Conservation (phyloP, 2,888 invertebrate species). For the Macrophya annulata region DNA sequence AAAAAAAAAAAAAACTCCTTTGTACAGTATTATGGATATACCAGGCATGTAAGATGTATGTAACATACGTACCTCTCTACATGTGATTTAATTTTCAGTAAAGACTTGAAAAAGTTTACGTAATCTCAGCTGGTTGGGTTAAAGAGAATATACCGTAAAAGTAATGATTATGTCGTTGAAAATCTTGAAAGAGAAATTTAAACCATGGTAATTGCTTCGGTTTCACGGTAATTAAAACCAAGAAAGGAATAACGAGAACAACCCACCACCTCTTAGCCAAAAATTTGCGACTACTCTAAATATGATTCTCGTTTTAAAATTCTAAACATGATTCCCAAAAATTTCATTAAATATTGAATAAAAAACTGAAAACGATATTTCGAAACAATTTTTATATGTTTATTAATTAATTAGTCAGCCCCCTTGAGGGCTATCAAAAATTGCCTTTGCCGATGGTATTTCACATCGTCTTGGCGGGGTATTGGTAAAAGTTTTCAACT, state of each 20-base stretch:
- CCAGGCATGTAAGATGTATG: background rate
- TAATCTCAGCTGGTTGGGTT: background rate
- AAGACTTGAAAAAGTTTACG: constrained; percentile 1
- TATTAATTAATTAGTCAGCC: constrained; percentile 63
- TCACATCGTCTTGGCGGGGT: constrained; percentile 93
- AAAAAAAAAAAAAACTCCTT: too few species aligned
- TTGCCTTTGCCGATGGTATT: constrained; percentile 93
- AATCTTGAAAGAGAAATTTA: background rate
- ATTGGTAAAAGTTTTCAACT: constrained; percentile 97
- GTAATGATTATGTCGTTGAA: background rate
- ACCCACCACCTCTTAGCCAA: too few species aligned
- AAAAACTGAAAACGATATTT: background rate
- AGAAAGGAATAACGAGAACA: background rate
- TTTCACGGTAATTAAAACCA: constrained; percentile 33
- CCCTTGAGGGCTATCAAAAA: constrained; percentile 86
- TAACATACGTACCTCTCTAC: too few species aligned
- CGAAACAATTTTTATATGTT: background rate
- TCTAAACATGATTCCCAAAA: too few species aligned
- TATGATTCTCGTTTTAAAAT: too few species aligned
- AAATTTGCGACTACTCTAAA: background rate
- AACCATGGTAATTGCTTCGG: constrained; percentile 25
- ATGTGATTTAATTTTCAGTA: background rate
- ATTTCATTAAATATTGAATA: too few species aligned
- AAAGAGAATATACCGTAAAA: background rate
- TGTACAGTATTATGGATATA: background rate